A percentile compares a stretch with the other conserved stretches of the same genome.
Conservation (phyloP, 2,888 invertebrate species). For the Prenolepis imparis region DNA sequence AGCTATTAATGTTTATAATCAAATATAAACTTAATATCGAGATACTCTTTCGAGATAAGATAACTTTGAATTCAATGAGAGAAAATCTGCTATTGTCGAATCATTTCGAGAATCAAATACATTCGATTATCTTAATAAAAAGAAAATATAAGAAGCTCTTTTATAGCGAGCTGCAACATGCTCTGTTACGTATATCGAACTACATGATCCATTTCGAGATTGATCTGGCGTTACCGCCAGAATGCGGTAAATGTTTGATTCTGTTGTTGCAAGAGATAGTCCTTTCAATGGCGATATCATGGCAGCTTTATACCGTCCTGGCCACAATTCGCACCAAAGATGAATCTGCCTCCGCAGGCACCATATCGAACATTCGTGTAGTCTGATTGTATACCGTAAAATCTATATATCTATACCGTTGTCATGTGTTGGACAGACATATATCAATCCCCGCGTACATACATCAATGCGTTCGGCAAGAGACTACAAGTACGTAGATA, state of each 20-base stretch:
- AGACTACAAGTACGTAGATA: constrained; percentile 36
- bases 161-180: neutral
- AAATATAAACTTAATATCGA: neutral
- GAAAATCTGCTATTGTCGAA: neutral
- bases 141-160: constrained; percentile 1
- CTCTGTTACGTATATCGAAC: neutral
- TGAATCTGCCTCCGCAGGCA: constrained; percentile 55
- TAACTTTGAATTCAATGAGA: neutral
- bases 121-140: neutral
- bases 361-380: constrained; percentile 55
- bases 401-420: constrained; percentile 56
- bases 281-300: constrained; percentile 58
- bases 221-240: neutral
- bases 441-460: constrained; percentile 61
- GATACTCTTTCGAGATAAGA: neutral
- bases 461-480: constrained; percentile 50
- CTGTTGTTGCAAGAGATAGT: constrained; percentile 10
- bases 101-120: neutral
- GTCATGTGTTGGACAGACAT: constrained; percentile 45
- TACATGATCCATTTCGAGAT: neutral
- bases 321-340: constrained; percentile 66
- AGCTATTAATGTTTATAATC: neutral
- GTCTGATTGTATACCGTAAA: constrained; percentile 58
- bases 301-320: constrained; percentile 61
- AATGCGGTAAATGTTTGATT: constrained; percentile 30